These are phyloP conservation scores for Lissonota sp. DNA, from an alignment of 2,888 invertebrate genomes.

Conservation along the genomic window DNA sequence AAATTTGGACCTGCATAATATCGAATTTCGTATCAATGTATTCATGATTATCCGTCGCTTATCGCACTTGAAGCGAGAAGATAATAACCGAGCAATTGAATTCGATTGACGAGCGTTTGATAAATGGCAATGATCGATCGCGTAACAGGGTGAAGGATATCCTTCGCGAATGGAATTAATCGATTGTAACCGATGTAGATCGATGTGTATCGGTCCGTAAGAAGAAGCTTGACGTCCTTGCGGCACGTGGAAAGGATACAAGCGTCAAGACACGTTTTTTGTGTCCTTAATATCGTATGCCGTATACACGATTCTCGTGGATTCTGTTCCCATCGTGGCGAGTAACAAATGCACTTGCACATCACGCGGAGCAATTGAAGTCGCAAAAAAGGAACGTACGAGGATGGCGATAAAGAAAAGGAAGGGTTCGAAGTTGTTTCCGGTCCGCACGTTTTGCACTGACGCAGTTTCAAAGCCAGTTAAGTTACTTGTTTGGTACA, in stretches of 20 bases:
- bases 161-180: conserved; percentile 1
- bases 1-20: no score
- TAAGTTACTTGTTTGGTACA: conserved; percentile 33
- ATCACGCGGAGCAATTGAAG: not conserved
- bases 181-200: conserved; percentile 11
- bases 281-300: conserved; percentile 3
- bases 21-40: no score
- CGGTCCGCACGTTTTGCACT: conserved; percentile 35
- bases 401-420: not conserved
- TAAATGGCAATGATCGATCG: conserved; percentile 45
- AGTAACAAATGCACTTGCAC: not conserved
- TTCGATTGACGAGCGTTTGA: not conserved
- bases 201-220: conserved; percentile 35
- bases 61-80: no score
- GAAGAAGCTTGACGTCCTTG: conserved; percentile 58
- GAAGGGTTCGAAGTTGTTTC: conserved; percentile 40
- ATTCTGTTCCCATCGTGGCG: not conserved
- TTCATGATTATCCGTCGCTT: no score
- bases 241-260: conserved; percentile 22
- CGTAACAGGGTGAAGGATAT: conserved; percentile 51
- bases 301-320: not conserved
- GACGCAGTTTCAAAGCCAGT: conserved; percentile 28
- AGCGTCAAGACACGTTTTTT: conserved; percentile 23
- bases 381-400: not conserved
- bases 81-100: no score